Base-by-base conservation (phyloP, 2,113 vertebrate species). In the Muntiacus muntjak region DNA sequence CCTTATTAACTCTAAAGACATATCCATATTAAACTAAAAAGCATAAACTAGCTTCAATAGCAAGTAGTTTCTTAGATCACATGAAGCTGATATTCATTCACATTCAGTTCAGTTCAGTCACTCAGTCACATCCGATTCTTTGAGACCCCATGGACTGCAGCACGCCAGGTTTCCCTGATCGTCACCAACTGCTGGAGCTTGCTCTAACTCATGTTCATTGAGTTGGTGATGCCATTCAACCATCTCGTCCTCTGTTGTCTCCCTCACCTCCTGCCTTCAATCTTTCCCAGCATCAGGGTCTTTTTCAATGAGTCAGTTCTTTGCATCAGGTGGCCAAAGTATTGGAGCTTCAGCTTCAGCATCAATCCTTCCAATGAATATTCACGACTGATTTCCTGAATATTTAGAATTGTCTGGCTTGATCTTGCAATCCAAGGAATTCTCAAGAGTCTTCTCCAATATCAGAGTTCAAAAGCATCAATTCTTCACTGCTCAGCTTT, bases 241-340 rank as follows among this genome's bases (percentile, higher is more conserved):
- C 33, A n/a, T n/a, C 62, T 67, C 33, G n/a, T n/a, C 3, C 14
- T 67, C 33, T 67, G 16, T n/a, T 0, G 0, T 67, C 7, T n/a
- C 33, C 62, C n/a, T 67, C n/a, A n/a, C 62, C 16, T 67, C 62
- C 62, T 67, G 62, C 62, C 16, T 67, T 67, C 33, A 8, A 5
- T n/a, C 16, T 67, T 67, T 67, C 33, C 62, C 62, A n/a, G 62
- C 33, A n/a, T 67, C 33, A n/a, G 62, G 16, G 16, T 19, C 62
- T 67, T 67, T 8, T 67, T 16, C 33, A n/a, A 5, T 67, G 33
- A 67, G n/a, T 67, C 62, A 67, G 62, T 19, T 7, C 33, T 33
- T 67, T 16, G 4, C 16, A n/a, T 67, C 33, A 67, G 33, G 33
- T 67, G 62, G 62, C 62, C 62, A 67, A 17, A n/a, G 16, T 67